Conservation (phyloP, 2,888 invertebrate species). For the Strigamia crassipes region DNA sequence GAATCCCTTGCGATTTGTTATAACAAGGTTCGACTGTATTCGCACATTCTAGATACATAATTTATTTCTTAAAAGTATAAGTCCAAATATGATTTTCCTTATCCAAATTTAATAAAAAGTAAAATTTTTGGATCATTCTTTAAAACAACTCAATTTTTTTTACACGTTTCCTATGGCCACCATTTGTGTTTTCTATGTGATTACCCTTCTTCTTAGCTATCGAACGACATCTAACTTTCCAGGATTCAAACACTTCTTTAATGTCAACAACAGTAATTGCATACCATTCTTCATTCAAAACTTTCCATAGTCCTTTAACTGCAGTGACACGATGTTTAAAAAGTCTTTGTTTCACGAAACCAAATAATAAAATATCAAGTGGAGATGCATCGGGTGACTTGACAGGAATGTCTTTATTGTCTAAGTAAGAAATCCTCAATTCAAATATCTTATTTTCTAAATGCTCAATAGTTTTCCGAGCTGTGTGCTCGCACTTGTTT, state of each 20-base stretch:
- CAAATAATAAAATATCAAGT: conserved; percentile 46
- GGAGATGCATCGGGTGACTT: conserved; percentile 45
- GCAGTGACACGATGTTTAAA: neutral
- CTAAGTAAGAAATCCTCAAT: no score
- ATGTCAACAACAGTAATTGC: neutral
- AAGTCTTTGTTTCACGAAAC: neutral
- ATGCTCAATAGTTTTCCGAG: no score
- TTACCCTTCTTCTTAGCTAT: neutral
- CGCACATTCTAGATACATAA: no score
- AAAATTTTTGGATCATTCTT: no score
- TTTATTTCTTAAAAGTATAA: no score
- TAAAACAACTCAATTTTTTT: no score
- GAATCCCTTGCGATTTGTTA: no score
- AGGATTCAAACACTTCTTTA: neutral
- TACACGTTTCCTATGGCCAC: neutral
- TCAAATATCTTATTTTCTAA: no score
- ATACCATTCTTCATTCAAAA: neutral
- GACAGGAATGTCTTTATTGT: conserved; percentile 23
- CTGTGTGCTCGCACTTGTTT: no score
- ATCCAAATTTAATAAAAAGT: no score
- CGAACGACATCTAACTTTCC: neutral
- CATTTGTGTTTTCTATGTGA: neutral
- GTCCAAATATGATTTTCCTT: no score
- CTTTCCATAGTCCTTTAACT: neutral
- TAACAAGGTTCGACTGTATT: no score